Evolutionary conservation across 2,888 invertebrate species (phyloP).

Genomic region (Phortica magna): DNA sequence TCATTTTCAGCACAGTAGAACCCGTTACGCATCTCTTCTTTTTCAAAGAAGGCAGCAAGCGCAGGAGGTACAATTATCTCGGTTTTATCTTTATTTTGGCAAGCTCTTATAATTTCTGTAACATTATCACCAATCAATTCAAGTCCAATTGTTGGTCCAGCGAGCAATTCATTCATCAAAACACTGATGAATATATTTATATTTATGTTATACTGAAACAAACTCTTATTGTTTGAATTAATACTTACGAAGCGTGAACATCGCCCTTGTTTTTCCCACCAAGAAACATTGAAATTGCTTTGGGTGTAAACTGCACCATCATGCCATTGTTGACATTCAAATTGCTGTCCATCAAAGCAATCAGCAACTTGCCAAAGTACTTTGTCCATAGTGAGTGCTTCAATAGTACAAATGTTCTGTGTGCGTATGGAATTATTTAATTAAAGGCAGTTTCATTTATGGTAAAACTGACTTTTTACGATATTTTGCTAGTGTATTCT

Average conservation of each 20-base stretch:
- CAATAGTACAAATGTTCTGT: constrained; percentile 87
- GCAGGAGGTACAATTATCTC: constrained; percentile 61
- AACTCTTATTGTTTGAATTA: background rate
- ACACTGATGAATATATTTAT: constrained; percentile 52
- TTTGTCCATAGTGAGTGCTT: constrained; percentile 86
- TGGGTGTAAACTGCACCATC: constrained; percentile 84
- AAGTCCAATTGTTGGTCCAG: constrained; percentile 72
- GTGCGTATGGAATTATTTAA: background rate
- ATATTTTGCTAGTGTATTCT: constrained; percentile 79
- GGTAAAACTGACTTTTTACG: constrained; percentile 81
- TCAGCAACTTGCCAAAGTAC: constrained; percentile 87
- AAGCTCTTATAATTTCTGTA: constrained; percentile 68
- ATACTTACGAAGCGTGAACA: constrained; percentile 82
- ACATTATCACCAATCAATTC: constrained; percentile 75
- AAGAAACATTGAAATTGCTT: constrained; percentile 84
- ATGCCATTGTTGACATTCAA: constrained; percentile 84
- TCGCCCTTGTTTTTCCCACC: constrained; percentile 80
- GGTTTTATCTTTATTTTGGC: constrained; percentile 55
- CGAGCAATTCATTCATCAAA: constrained; percentile 68
- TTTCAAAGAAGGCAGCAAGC: constrained; percentile 84
- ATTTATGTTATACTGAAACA: background rate
- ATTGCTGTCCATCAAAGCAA: constrained; percentile 82
- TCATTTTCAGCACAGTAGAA: constrained; percentile 83
- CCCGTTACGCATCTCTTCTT: constrained; percentile 83
- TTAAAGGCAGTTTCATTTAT: background rate